These are phyloP conservation scores for Callospermophilus lateralis DNA, from an alignment of 2,113 vertebrate species.

Conservation along the genomic window DNA sequence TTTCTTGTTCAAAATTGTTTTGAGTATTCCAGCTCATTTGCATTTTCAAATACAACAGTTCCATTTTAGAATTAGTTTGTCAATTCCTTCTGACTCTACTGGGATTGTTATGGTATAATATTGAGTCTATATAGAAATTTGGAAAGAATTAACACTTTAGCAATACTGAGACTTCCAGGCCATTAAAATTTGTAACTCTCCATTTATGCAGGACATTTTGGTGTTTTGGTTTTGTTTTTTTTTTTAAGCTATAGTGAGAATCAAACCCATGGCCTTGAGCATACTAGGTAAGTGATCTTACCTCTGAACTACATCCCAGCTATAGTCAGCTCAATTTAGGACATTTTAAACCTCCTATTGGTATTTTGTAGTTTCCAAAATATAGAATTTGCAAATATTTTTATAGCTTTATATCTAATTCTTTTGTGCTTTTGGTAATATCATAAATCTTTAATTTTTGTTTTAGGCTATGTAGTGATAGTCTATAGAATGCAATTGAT, in stretches of 20 bases:
- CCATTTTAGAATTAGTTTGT: slow-evolving; percentile 3
- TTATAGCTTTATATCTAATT: not conserved
- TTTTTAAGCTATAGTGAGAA: no score
- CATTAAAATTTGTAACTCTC: not conserved
- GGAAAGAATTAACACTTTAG: not conserved
- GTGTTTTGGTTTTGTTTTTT: no score
- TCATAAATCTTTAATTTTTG: not conserved
- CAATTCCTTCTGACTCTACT: not conserved
- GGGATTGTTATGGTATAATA: not conserved
- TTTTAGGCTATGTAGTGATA: not conserved
- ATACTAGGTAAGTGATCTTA: no score
- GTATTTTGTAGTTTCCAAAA: not conserved
- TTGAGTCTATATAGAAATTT: not conserved
- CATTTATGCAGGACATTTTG: not conserved
- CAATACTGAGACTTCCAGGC: not conserved
- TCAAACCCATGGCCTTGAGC: no score
- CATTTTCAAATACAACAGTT: not conserved
- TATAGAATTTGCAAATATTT: not conserved
- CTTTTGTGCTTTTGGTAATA: not conserved
- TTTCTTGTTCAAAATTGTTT: not conserved
- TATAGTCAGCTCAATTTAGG: not conserved
- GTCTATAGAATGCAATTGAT: not conserved
- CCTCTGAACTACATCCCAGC: no score
- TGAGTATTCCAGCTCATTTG: not conserved
- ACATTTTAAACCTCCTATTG: not conserved